Percentiles rank a stretch among this genome's conserved stretches.
Conservation (phyloP, 2,797 vertebrate genomes). For the Micropoecilia bifurca region DNA sequence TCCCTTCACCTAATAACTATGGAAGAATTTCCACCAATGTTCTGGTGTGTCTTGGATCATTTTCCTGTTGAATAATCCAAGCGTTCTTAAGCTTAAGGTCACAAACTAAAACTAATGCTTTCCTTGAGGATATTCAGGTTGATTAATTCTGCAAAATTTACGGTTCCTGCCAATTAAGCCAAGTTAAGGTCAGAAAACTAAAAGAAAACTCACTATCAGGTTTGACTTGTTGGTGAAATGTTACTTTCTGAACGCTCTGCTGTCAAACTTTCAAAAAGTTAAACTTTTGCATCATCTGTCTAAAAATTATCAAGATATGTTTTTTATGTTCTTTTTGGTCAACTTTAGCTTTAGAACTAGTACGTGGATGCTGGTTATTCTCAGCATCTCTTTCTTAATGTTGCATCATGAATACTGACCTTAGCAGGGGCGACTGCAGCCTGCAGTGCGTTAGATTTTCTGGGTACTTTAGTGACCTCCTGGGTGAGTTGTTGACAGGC, state of each 20-base stretch:
- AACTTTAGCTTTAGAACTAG: not conserved
- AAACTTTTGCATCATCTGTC: not conserved
- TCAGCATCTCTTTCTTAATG: not conserved
- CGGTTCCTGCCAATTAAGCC: not conserved
- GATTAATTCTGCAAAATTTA: not conserved
- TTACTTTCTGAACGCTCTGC: not conserved
- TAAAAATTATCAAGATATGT: not conserved
- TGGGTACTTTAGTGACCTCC: not conserved
- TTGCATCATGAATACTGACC: not conserved
- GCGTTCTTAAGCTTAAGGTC: too few relatives aligned
- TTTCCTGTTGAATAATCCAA: too few relatives aligned
- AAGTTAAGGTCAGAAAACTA: not conserved
- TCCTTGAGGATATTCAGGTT: not conserved
- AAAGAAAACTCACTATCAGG: not conserved
- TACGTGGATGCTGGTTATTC: not conserved
- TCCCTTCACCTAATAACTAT: not conserved
- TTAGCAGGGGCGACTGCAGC: not conserved
- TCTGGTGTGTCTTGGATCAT: too few relatives aligned
- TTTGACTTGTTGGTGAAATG: not conserved
- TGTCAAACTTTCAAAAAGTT: not conserved
- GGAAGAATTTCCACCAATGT: not conserved
- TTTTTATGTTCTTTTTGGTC: not conserved
- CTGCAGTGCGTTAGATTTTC: not conserved
- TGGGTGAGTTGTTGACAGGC: not conserved
- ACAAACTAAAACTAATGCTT: not conserved